phyloP scores from a whole-genome alignment of 2,888 invertebrate genomes.

The Xiphydria camelus region DNA sequence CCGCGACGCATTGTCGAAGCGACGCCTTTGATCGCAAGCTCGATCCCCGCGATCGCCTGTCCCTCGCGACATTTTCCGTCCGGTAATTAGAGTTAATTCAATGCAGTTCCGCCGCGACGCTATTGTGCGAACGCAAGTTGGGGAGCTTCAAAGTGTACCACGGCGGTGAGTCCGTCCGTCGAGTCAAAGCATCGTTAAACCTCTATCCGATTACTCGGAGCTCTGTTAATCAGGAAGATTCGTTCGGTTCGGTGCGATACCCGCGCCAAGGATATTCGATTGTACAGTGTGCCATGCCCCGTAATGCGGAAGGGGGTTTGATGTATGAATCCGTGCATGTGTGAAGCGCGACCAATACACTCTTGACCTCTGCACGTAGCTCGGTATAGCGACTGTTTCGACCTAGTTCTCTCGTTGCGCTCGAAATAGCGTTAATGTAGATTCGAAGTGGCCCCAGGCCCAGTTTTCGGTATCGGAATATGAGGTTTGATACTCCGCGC shows the following conservation, averaged over 20 bases:
- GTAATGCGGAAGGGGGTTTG: too few species aligned
- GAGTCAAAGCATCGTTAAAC: slow-evolving; percentile 32
- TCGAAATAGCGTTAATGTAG: too few species aligned
- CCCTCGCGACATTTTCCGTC: slow-evolving; percentile 1
- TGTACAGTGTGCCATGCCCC: too few species aligned
- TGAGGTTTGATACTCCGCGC: too few species aligned
- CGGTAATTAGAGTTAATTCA: slow-evolving; percentile 22
- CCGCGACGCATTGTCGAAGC: too few species aligned
- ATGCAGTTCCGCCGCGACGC: slow-evolving; percentile 13
- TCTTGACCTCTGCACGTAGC: not conserved
- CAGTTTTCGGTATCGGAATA: too few species aligned
- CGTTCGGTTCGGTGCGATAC: not conserved
- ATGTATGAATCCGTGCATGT: too few species aligned
- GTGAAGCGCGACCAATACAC: not conserved
- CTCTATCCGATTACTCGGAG: slow-evolving; percentile 32
- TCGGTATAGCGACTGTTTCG: too few species aligned
- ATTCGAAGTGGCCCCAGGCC: too few species aligned
- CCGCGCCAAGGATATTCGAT: not conserved
- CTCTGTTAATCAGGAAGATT: slow-evolving; percentile 1
- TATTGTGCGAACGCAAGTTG: slow-evolving; percentile 29
- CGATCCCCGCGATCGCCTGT: not conserved
- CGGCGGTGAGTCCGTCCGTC: slow-evolving; percentile 23
- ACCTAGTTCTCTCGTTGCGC: too few species aligned
- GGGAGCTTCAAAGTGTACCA: slow-evolving; percentile 14
- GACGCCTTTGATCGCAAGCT: slow-evolving; percentile 7